Evolutionary conservation across 2,888 invertebrate species (phyloP), one percentile per base, ranked within the genome.

Genomic region (Tetrapedia diversipes): DNA sequence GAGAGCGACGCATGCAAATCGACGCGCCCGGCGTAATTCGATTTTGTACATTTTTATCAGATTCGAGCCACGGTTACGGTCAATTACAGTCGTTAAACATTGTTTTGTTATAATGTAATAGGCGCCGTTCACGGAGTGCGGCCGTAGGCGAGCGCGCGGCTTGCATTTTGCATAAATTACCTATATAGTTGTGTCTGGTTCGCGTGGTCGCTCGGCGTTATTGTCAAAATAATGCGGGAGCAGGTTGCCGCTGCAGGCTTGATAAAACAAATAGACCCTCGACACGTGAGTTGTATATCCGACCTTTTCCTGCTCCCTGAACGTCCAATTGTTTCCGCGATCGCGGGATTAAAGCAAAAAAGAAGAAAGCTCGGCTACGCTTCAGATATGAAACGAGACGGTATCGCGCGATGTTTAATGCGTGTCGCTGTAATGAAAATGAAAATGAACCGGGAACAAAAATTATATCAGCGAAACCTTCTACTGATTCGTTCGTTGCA

Each of bases 91-190:
- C 61, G 81, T 81, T 81, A 37, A 79, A 67, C 34, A 63, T 71
- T 81, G 68, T 81, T 81, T 81, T 76, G 81, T 81, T 71, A 61
- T 72, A 81, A 81, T 66, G 69, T 81, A 81, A 81, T 66, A 75
- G 68, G 53, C 27, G 54, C 29, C 51, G 66, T 68, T 79, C 81
- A 79, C 81, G 81, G 61, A 71, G 77, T 45, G 19, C 43, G 47
- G 54, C 77, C 73, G 75, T 59, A 43, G 77, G 80, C 80, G 75
- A 68, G 54, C 34, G 45, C 68, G 47, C 49, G 43, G 68, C 61
- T 63, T 64, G 79, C 74, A 68, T 81, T 83, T 79, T 81, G 79
- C 83, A 83, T 83, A 83, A 83, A 83, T 83, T 83, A 76, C 66
- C 64, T 64, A 56, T 83, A 69, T 64, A 63, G 79, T 71, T 73